Percentiles rank a stretch among this genome's conserved stretches.
These are phyloP conservation scores for Craseonycteris thonglongyai DNA, from an alignment of 2,113 vertebrate species.

Conservation along the genomic window DNA sequence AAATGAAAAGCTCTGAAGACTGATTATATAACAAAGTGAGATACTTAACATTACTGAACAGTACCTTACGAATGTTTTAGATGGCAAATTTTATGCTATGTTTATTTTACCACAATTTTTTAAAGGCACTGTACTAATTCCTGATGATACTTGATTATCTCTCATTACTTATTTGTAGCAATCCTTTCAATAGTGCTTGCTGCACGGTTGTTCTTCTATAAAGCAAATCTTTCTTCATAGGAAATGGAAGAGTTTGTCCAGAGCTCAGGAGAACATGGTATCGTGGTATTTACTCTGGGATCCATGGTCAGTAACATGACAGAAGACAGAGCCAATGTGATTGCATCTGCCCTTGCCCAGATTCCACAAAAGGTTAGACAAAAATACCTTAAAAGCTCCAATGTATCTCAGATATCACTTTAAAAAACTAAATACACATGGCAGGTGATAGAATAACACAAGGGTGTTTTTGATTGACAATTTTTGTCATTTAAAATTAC, in stretches of 20 bases:
- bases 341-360: slow-evolving; percentile 85
- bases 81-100: not conserved
- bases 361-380: slow-evolving; percentile 81
- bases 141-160: not conserved
- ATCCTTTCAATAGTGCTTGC: not conserved
- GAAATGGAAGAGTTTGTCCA: slow-evolving; percentile 89
- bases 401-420: not conserved
- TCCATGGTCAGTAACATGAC: slow-evolving; percentile 83
- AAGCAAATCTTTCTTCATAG: slow-evolving; percentile 66
- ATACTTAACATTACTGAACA: not conserved
- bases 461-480: not conserved
- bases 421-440: not conserved
- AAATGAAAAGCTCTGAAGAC: not conserved
- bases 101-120: not conserved
- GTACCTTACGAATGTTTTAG: not conserved
- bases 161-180: not conserved
- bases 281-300: slow-evolving; percentile 86
- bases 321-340: slow-evolving; percentile 79
- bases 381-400: not conserved
- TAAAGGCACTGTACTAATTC: not conserved
- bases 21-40: too few species aligned
- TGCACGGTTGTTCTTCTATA: not conserved
- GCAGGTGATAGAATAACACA: not conserved
- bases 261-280: slow-evolving; percentile 85
- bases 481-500: not conserved